Evolutionary conservation across 2,797 vertebrate genomes (phyloP).

Genomic region (Garrulus glandarius): DNA sequence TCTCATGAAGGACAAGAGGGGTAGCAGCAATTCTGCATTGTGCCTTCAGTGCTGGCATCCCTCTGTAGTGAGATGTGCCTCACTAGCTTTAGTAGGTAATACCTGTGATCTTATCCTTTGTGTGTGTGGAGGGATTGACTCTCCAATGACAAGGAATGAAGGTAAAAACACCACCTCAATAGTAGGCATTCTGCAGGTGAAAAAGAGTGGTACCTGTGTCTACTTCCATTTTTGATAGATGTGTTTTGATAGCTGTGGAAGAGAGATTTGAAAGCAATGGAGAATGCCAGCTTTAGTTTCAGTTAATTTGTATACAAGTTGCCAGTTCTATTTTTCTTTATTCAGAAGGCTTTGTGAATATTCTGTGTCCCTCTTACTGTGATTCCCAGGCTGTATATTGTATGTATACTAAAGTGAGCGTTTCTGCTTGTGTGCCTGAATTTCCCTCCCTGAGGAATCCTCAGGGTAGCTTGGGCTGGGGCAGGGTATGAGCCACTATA

Average conservation of each 20-base stretch:
- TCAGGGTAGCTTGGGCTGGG: neutral
- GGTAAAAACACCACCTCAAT: neutral
- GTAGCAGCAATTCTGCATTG: neutral
- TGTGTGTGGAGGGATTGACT: neutral
- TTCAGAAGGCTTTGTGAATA: neutral
- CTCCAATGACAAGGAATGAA: rapidly evolving
- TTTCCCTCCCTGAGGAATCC: neutral
- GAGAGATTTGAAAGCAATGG: neutral
- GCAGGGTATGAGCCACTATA: neutral
- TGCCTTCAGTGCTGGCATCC: neutral
- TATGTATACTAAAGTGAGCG: neutral
- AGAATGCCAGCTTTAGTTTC: neutral
- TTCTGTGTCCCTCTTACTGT: neutral
- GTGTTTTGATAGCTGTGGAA: neutral
- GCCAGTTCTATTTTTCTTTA: neutral
- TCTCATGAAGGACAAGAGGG: neutral
- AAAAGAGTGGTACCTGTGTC: neutral
- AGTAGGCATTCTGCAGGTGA: neutral
- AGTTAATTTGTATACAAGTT: neutral
- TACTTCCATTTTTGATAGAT: neutral
- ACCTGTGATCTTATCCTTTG: neutral
- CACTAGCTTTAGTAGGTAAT: neutral
- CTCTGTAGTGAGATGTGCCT: neutral
- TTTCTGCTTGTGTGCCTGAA: neutral
- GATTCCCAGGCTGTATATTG: neutral